Evolutionary conservation across 2,888 invertebrate genomes (phyloP).

Genomic region (Dusona sp.): DNA sequence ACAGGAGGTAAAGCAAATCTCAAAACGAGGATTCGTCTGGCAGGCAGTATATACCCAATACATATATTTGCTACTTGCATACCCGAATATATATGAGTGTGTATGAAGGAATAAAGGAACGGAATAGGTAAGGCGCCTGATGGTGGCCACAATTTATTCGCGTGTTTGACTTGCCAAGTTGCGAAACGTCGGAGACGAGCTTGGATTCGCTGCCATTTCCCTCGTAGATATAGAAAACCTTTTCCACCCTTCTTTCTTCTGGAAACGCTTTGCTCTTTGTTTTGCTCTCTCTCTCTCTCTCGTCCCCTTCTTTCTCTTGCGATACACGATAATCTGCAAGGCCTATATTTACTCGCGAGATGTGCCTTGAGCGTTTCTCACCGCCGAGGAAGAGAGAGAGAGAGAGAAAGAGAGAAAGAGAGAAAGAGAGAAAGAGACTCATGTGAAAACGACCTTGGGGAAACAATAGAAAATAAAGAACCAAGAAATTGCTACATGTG

Average conservation of each 20-base stretch:
- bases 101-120: conserved; percentile 2
- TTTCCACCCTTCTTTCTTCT: conserved; percentile 20
- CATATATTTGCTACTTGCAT: conserved; percentile 16
- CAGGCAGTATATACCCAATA: conserved; percentile 18
- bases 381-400: conserved; percentile 36
- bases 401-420: neutral
- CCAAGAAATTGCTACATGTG: conserved; percentile 1
- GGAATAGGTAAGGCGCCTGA: conserved; percentile 49
- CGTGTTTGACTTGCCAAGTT: conserved; percentile 72
- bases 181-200: conserved; percentile 63
- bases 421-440: neutral
- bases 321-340: conserved; percentile 71
- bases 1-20: conserved; percentile 38
- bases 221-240: conserved; percentile 2
- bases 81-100: neutral
- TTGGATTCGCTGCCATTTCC: conserved; percentile 30
- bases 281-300: conserved; percentile 36
- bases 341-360: conserved; percentile 71
- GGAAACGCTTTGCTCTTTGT: conserved; percentile 5
- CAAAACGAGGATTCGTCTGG: conserved; percentile 34
- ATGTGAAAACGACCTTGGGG: conserved; percentile 42
- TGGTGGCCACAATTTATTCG: conserved; percentile 71
- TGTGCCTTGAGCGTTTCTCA: conserved; percentile 58
- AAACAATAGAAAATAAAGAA: conserved; percentile 47
- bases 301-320: conserved; percentile 34